Evolutionary conservation across 2,888 invertebrate genomes (phyloP).

Genomic region (Macaria notata): DNA sequence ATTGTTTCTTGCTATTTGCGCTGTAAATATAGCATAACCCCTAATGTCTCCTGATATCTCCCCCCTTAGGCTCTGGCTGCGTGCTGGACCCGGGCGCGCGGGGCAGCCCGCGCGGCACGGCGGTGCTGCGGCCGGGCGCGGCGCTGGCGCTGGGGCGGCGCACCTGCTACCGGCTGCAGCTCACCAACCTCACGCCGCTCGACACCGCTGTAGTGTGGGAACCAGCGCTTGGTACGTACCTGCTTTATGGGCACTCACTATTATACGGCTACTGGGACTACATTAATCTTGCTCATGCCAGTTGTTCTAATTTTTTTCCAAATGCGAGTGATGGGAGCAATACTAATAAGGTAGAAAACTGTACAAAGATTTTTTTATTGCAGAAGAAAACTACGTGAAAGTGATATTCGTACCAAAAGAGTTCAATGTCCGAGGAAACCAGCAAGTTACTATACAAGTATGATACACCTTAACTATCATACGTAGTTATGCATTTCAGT

Average conservation of each 20-base stretch:
- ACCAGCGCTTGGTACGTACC: constrained; percentile 41
- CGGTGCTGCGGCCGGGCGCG: constrained; percentile 49
- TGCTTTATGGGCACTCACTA: neutral
- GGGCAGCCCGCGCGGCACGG: constrained; percentile 34
- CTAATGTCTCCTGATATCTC: too few relatives aligned
- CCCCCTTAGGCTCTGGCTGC: constrained; percentile 42
- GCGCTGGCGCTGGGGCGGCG: constrained; percentile 42
- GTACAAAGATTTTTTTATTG: constrained; percentile 20
- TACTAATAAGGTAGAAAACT: neutral
- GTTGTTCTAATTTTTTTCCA: too few relatives aligned
- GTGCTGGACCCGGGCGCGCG: constrained; percentile 36
- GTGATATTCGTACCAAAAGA: constrained; percentile 53
- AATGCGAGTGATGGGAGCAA: too few relatives aligned
- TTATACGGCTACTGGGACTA: too few relatives aligned
- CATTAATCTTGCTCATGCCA: too few relatives aligned
- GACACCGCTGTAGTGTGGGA: constrained; percentile 56
- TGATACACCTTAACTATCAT: constrained; percentile 7
- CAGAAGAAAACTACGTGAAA: constrained; percentile 50
- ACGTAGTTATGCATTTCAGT: too few relatives aligned
- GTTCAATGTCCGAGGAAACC: constrained; percentile 43
- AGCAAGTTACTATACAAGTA: constrained; percentile 44
- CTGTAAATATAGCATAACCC: too few relatives aligned
- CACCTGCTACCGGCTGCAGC: constrained; percentile 48
- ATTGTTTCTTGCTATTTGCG: too few relatives aligned
- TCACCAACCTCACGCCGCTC: constrained; percentile 59